These are phyloP conservation scores for Electrophaes corylata DNA, from an alignment of 2,888 invertebrate species.

Conservation along the genomic window DNA sequence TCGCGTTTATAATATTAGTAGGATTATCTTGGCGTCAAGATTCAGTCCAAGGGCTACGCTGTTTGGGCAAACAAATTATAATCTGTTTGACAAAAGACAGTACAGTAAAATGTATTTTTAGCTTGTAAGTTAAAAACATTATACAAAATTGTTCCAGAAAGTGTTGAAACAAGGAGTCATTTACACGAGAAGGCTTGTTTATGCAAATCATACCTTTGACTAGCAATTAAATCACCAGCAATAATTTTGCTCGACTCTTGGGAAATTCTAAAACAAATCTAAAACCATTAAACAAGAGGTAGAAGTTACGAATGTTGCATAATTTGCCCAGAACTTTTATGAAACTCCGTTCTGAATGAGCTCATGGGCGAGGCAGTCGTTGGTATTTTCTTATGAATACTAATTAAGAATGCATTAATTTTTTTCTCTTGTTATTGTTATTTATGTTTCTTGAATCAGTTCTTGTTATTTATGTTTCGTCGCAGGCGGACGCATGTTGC, in stretches of 20 bases:
- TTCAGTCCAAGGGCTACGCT: no score
- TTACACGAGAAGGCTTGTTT: slow-evolving; percentile 13
- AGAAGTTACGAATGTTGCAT: slow-evolving; percentile 39
- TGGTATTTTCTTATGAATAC: slow-evolving; percentile 7
- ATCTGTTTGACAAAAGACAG: no score
- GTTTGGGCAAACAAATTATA: no score
- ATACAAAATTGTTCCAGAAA: neutral
- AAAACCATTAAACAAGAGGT: slow-evolving; percentile 37
- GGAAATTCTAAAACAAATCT: slow-evolving; percentile 39
- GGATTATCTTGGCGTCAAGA: no score
- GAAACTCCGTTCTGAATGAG: slow-evolving; percentile 21
- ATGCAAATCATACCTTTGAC: slow-evolving; percentile 32
- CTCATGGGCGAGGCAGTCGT: slow-evolving; percentile 4
- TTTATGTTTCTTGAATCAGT: neutral
- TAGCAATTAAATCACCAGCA: slow-evolving; percentile 25
- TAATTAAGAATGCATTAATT: slow-evolving; percentile 11
- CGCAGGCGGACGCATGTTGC: no score
- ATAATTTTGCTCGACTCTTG: slow-evolving; percentile 29
- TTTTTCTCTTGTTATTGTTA: neutral
- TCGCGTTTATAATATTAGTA: no score
- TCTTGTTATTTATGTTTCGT: neutral
- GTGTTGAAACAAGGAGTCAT: slow-evolving; percentile 4
- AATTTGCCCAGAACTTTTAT: slow-evolving; percentile 37
- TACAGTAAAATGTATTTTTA: no score
- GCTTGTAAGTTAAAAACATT: no score